Base-by-base conservation (phyloP, 2,113 vertebrate species). In the Macquaria ambigua region DNA sequence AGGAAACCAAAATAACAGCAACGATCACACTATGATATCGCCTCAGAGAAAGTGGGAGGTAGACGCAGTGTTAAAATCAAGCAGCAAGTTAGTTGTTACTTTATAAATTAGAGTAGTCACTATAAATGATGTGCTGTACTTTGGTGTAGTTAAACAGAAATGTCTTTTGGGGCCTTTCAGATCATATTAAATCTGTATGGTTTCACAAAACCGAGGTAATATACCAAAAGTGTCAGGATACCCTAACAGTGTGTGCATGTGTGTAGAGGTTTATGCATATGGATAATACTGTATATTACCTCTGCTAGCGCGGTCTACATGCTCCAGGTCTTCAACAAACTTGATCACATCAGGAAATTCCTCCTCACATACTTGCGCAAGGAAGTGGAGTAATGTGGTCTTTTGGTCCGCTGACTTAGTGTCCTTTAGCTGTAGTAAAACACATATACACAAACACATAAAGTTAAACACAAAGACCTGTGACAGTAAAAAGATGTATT, bases 271-370 rank as follows among this genome's bases (percentile, higher is more conserved):
- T n/a, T 74, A n/a, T 64, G 56, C 10, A 18, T 20, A 12, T 3
- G 7, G 52, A 34, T 74, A 28, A 55, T 58, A 31, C 21, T 69
- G 18, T 37, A 21, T 46, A 28, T 82, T 89, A 91, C 98, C 98
- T 98, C 96, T 97, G 93, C 97, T 98, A 28, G 98, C 98, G 95
- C 97, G 96, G 90, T 99, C 98, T 91, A 99, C 96, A 74, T 98
- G 97, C 31, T 96, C 96, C 69, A 99, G 94, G 84, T 99, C 98
- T 0, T 97, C 97, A 63, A 96, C 84, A 92, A 99, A 99, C 83
- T 89, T 96, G 74, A 97, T 92, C 73, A 98, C 94, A 70, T 98
- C 97, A 12, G 96, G 96, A 86, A 97, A 96, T 31, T 95, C 97
- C 82, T 98, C 97, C 92, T 99, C 98, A 94, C 98, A 99, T 4